phyloP scores from a whole-genome alignment of 2,888 invertebrate species.

The Drosophila seclusa region DNA sequence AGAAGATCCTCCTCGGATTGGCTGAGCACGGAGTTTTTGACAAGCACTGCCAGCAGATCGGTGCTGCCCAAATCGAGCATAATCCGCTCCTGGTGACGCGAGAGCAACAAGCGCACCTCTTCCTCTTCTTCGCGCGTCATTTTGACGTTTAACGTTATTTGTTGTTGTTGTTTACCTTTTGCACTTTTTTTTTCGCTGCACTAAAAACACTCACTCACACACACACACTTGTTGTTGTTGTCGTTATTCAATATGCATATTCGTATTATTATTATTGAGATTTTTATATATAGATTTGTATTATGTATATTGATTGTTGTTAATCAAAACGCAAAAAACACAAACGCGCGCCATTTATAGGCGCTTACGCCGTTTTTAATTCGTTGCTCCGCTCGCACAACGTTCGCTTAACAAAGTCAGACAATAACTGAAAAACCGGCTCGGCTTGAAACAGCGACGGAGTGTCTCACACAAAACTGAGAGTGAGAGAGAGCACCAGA shows the following conservation, averaged over 20 bases:
- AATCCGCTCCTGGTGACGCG: conserved; percentile 88
- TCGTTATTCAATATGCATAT: conserved; percentile 32
- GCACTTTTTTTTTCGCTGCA: conserved; percentile 46
- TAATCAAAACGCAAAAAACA: conserved; percentile 53
- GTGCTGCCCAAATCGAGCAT: conserved; percentile 88
- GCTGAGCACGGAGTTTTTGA: conserved; percentile 88
- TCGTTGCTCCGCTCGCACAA: conserved; percentile 57
- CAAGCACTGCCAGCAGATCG: conserved; percentile 87
- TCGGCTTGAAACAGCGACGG: conserved; percentile 56
- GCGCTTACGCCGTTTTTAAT: conserved; percentile 42
- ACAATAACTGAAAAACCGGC: conserved; percentile 64
- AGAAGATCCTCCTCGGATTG: conserved; percentile 87
- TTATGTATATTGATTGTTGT: conserved; percentile 39
- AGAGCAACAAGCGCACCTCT: conserved; percentile 87
- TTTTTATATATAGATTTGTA: conserved; percentile 11
- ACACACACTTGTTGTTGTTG: conserved; percentile 32
- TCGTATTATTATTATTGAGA: conserved; percentile 35
- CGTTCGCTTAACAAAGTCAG: conserved; percentile 60
- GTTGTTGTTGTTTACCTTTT: conserved; percentile 36
- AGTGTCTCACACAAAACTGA: conserved; percentile 43
- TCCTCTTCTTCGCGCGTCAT: conserved; percentile 84
- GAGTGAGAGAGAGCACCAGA: conserved; percentile 20
- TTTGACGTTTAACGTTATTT: conserved; percentile 42
- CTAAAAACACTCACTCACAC: conserved; percentile 20
- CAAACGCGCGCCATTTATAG: conserved; percentile 71